Base-by-base conservation (phyloP, 2,797 vertebrate species). In the Chelon labrosus region DNA sequence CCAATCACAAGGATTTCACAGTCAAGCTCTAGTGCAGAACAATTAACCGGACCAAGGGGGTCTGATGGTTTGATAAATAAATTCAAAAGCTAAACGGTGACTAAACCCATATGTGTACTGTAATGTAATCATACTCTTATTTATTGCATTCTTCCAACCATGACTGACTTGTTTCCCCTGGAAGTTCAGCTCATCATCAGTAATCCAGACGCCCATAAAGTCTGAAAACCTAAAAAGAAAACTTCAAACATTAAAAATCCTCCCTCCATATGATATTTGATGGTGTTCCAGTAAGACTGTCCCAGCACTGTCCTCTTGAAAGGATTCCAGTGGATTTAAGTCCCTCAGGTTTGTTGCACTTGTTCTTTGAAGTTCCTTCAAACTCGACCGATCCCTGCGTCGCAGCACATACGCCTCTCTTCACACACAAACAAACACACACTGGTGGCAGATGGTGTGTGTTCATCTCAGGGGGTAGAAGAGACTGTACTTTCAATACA, bases 351-450 rank as follows among this genome's bases (percentile, higher is more conserved):
- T 77, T 78, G 74, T 73, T 76, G 69, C 61, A 52, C 31, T 31
- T 10, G 37, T n/a, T 58, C 38, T 80, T 82, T 85, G 78, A 85
- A 82, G 82, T 79, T 62, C 51, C 46, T 75, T 77, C 73, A 77
- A 69, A 70, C 65, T 31, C 1, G 74, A 51, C 19, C 60, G 12
- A 49, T 74, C 73, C 63, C 69, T 0, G 37, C 31, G 70, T 6
- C 0, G 39, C 12, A 13, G 2, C 31, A 5, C 22, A 22, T 22
- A 22, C 22, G 22, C 22, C 3, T 31, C 31, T 5, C 31, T 31
- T 31, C 31, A 31, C 31, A 31, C 31, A 31, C 31, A 31, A 31
- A 27, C 27, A n/a, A n/a, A 27, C 58, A 38, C 51, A 2, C 25
- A 5, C 41, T 19, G 20, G 4, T 9, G 10, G 69, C 80, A 79